A percentile compares a stretch with the other conserved stretches of the same genome.
Conservation (phyloP, 2,113 vertebrate genomes). For the Pomatostomus ruficeps region DNA sequence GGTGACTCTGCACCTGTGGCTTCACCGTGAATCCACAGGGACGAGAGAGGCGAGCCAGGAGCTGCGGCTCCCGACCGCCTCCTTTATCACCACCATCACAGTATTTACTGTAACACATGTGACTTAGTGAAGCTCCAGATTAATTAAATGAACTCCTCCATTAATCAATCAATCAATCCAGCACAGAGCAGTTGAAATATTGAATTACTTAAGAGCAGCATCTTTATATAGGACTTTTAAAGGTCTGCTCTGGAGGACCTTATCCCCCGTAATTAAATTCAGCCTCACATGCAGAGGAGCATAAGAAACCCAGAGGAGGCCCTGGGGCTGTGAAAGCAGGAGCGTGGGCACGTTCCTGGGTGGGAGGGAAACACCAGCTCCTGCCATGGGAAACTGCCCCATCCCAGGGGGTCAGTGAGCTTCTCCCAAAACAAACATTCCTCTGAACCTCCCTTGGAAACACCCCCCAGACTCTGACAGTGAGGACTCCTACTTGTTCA, state of each 20-base stretch:
- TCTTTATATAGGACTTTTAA: conserved; percentile 61
- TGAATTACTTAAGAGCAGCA: conserved; percentile 64
- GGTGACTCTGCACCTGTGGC: not conserved
- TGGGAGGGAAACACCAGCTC: not conserved
- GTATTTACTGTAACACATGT: conserved; percentile 60
- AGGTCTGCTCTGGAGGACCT: conserved; percentile 55
- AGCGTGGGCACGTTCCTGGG: not conserved
- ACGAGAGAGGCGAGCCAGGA: not conserved
- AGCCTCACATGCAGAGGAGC: not conserved
- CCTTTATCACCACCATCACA: not conserved
- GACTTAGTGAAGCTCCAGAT: conserved; percentile 56
- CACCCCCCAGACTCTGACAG: not conserved
- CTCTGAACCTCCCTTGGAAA: not conserved
- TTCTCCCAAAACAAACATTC: not conserved
- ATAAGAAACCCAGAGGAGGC: conserved; percentile 1
- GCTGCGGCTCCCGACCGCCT: not conserved
- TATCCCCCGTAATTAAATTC: conserved; percentile 24
- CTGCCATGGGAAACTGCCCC: not conserved
- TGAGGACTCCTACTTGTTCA: not conserved
- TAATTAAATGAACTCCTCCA: conserved; percentile 65
- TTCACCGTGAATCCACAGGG: not conserved
- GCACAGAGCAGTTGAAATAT: conserved; percentile 62
- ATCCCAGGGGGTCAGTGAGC: not conserved
- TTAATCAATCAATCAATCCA: conserved; percentile 65
- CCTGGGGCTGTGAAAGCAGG: not conserved